Base-by-base conservation (phyloP, 2,797 vertebrate species). In the Cichlasoma orientale region DNA sequence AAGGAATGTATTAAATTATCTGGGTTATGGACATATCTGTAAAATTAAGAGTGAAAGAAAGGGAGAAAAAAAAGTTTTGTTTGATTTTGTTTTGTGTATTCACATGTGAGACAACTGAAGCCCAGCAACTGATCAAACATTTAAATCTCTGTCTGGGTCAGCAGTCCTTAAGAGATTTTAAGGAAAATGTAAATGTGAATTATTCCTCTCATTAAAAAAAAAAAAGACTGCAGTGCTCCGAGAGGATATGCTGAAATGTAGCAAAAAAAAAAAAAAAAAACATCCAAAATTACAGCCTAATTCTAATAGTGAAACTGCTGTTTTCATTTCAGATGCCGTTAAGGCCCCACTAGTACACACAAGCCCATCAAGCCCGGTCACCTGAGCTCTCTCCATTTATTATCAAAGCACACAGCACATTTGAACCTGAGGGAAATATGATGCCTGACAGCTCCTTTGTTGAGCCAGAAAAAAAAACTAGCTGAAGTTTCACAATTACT, bases 401-500 rank as follows among this genome's bases (percentile, higher is more conserved):
- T 92, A 93, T 92, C 92, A 92, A 94, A 93, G 93, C 88, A 90
- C 88, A 86, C 92, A 92, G 92, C 92, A 92, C 77, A 94, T 94
- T 92, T 92, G 80, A 94, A 93, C 90, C 90, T 86, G 82, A 77
- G 84, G 92, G 95, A 94, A 95, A 95, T 90, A 86, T 87, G 93
- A 95, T 91, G 92, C 92, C 87, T 91, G 90, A 89, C 91, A 92
- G 89, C 86, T 86, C 82, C 90, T 78, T 80, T 89, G 91, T 92
- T 92, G 88, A 89, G 91, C 86, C 87, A 89, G 86, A 89, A 89
- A 86, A 36, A 90, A 36, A 88, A 92, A 94, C 75, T 83, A 86
- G 94, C 95, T 95, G 93, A 95, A 92, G 89, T 93, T 94, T 94
- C 92, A 94, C 87, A 95, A 94, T 94, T 94, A 94, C 89, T 91